Base-by-base conservation (phyloP, 2,113 vertebrate species). In the Herpetotheres cachinnans region DNA sequence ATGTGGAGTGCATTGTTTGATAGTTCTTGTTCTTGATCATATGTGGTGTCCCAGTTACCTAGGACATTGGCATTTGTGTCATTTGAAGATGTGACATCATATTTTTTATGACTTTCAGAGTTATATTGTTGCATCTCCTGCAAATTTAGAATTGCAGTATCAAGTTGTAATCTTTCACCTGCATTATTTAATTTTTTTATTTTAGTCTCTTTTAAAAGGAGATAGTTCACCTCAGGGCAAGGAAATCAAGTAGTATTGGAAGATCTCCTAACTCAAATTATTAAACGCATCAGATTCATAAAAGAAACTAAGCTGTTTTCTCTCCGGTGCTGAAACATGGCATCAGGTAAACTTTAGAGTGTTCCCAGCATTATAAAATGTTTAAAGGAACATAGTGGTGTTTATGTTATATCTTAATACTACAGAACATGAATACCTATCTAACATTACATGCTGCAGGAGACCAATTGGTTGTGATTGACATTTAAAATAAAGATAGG, bases 381-480 rank as follows among this genome's bases (percentile, higher is more conserved):
- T 74, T 87, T 89, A 67, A 59, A 50, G 32, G n/a, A 86, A 25
- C 9, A 15, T 3, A 49, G 19, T 40, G 13, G 18, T n/a, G 46
- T 79, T 71, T 81, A 82, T 30, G 30, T 47, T 73, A 13, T 18
- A 16, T 29, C 18, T 67, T 50, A n/a, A 66, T 40, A 21, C 19
- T 24, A 10, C 25, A 50, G 52, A 50, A 13, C 17, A 42, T 29
- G 13, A 22, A 26, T 17, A 71, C 7, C 22, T 54, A 7, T 56
- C 55, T 65, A 90, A 61, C 0, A 0, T 69, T 50, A 26, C 1
- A 3, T 4, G 15, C 26, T 54, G 16, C 49, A 86, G 27, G 71
- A 47, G 36, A 55, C 10, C 13, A 36, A 0, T 6, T 46, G 30
- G 20, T 63, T 86, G 38, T 59, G 44, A 14, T 1, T 74, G 67